Conservation (phyloP, 1,140 invertebrate genomes). For the Piezodorus guildinii region DNA sequence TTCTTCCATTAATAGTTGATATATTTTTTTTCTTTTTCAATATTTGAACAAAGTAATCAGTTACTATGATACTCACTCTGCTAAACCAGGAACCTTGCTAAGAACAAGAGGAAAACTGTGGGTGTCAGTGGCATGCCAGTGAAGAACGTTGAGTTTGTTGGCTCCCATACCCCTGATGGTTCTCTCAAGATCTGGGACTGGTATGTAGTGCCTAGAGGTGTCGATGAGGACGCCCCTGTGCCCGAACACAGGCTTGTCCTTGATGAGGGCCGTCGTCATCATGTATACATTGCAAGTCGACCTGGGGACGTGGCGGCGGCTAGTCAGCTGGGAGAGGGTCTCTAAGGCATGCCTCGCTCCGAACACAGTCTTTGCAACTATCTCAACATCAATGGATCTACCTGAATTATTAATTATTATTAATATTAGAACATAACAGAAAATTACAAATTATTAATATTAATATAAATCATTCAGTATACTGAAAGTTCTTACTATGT, state of each 20-base stretch:
- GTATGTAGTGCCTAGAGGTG: constrained; percentile 63
- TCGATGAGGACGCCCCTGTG: constrained; percentile 62
- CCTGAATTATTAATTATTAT: no score
- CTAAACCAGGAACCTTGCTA: constrained; percentile 53
- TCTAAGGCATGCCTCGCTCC: constrained; percentile 65
- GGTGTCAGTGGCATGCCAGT: constrained; percentile 74
- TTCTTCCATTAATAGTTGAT: no score
- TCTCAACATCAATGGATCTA: constrained; percentile 36
- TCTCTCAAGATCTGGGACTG: constrained; percentile 51
- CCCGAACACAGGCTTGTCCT: constrained; percentile 34
- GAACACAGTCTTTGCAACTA: constrained; percentile 52
- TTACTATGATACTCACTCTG: constrained; percentile 36
- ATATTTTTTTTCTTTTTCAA: no score
- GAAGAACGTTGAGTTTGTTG: constrained; percentile 71
- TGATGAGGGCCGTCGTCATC: constrained; percentile 32
- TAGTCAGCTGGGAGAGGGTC: constrained; percentile 52
- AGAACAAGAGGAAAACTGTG: constrained; percentile 70
- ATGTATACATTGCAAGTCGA: constrained; percentile 31
- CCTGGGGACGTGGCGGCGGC: constrained; percentile 27
- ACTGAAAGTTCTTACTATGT: no score
- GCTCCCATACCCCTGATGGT: constrained; percentile 66
- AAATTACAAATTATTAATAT: no score
- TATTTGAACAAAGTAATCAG: no score
- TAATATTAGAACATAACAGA: no score
- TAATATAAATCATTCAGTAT: no score